Evolutionary conservation across 2,113 vertebrate genomes (phyloP), one percentile per base, ranked within the genome.

Genomic region (Solenodon paradoxus): DNA sequence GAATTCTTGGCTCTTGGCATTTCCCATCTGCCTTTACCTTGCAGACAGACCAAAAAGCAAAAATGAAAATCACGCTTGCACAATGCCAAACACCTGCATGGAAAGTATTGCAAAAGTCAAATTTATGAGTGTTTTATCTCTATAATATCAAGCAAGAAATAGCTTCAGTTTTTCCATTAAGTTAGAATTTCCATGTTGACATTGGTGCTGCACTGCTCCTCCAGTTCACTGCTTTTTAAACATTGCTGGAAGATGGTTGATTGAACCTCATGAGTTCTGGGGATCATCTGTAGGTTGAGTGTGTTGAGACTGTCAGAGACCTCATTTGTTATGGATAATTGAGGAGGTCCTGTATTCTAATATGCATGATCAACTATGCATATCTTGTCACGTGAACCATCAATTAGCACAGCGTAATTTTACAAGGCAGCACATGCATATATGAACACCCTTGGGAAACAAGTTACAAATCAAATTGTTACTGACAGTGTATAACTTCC

Each of bases 401-500:
- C 92, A 94, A 89, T 97, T 96, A 97, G 69, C 86, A 79, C 63
- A 71, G 32, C 2, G 15, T 85, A 88, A 47, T 94, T 90, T 96
- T 94, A 95, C 97, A 86, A 95, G 95, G 66, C 47, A 71, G 68
- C 66, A 90, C 94, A 80, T 3, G 78, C 63, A 86, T 61, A 96
- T 82, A 49, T 10, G n/a, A 91, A 91, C 17, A 20, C 94, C 81
- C 92, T 94, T 75, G 90, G 95, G 97, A 93, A 90, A 63, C 42
- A 63, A 20, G 55, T 57, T 59, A 95, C 51, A 75, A 85, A 91
- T 95, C 84, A 79, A 51, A 92, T 97, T 79, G 88, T 83, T 95
- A 61, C 94, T 72, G 64, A 86, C 78, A 92, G 47, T 53, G n/a
- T 66, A 68, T 38, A 83, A 42, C 69, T 80, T 90, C 71, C 71